Evolutionary conservation across 1,140 invertebrate genomes (phyloP), one percentile per base, ranked within the genome.

Genomic region (Venustaconcha ellipsiformis): DNA sequence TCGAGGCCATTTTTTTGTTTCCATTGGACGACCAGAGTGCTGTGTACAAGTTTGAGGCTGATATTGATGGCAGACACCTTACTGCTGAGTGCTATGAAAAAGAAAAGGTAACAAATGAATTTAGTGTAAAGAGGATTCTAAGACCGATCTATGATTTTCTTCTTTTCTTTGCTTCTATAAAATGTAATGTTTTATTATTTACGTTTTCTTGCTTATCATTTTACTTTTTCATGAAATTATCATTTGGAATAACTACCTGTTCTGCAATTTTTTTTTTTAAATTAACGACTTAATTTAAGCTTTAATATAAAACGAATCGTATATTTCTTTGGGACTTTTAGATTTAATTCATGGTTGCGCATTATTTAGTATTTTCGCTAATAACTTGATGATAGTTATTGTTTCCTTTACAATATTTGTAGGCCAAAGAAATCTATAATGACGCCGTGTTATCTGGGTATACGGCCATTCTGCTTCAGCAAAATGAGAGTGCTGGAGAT

Each of bases 351-450:
- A 66, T 30, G 2, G 26, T 26, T 20, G 15, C 15, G 26, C 3
- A 20, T 17, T 66, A 2, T 17, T 30, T n/a, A 66, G 64, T 8
- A 1, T 26, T 30, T 18, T 26, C 26, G 64, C 2, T n/a, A 66
- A 30, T n/a, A 30, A 20, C 4, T 20, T 17, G 15, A 2, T 18
- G 30, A 2, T 30, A n/a, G 1, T n/a, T 64, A 64, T 69, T 72
- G 4, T 1, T 6, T 48, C 0, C 37, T 8, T 0, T 48, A 48
- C 37, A 48, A 48, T 48, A 8, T 48, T 48, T 48, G 13, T 17
- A 82, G 88, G 94, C 93, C 0, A 92, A 93, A 83, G 88, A 92
- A 76, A 92, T 92, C 55, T 94, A 94, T 83, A 88, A 92, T 57
- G 83, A 92, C 57, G 94, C 94, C 11, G 91, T 94, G 1, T 86